Evolutionary conservation across 2,113 vertebrate genomes (phyloP), one percentile per base, ranked within the genome.

Genomic region (Synodontis membranacea): DNA sequence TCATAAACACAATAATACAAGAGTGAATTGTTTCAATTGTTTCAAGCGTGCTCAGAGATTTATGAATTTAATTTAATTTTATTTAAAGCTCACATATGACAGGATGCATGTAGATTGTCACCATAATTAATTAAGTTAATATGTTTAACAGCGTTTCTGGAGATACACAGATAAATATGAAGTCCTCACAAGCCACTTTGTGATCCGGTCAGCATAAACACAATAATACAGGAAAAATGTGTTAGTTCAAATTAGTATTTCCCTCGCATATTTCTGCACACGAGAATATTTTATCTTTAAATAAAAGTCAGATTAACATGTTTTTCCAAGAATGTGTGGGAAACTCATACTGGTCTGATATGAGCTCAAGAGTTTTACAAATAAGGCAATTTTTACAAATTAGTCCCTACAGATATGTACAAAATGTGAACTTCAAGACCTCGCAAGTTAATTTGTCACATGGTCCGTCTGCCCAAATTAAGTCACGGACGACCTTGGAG

Each of bases 291-390:
- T 34, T 79, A 79, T 54, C 9, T 79, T 46, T 5, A 11, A 34
- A 15, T 6, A 23, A 21, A 21, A 70, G 17, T 46, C 10, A 75
- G 72, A 54, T 79, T 1, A 52, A 34, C 17, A 79, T 79, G 48
- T 12, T 19, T 31, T 54, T 54, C 19, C 76, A 79, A 37, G 76
- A 25, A 80, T 80, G 78, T 80, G 52, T 80, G 78, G 78, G 78
- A 80, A 80, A 80, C 31, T 56, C 31, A 54, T 12, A 23, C 34
- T 80, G 78, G 34, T 23, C 23, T 80, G 31, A 37, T 56, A 56
- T 58, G 34, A 80, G 34, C 78, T 56, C 31, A 23, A 58, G 78
- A 12, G 52, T 58, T 80, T 56, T 42, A 80, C 78, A 78, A 50
- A 50, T 75, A 75, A 72, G 68, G 68, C 72, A 75, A 5, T 76